phyloP scores from a whole-genome alignment of 2,113 vertebrate species.

The Puntigrus tetrazona region DNA sequence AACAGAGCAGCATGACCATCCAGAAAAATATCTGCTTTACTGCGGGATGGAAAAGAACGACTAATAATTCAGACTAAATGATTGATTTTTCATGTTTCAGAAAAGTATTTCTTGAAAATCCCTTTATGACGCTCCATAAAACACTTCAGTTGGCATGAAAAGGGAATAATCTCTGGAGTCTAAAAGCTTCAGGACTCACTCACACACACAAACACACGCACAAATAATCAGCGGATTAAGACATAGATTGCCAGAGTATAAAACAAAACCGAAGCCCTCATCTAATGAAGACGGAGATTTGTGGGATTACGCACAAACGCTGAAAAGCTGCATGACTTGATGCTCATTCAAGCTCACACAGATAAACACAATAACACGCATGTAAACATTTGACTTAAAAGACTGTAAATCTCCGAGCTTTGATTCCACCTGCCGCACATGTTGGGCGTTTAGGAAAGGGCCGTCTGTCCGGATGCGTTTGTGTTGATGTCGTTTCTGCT shows the following conservation, averaged over 20 bases:
- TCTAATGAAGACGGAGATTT: slow-evolving; percentile 37
- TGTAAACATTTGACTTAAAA: background rate
- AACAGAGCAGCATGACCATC: background rate
- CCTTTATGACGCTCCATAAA: background rate
- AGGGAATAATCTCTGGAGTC: slow-evolving; percentile 20
- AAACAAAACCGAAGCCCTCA: background rate
- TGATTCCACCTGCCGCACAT: slow-evolving; percentile 1
- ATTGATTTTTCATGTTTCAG: background rate
- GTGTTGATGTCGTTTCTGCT: background rate
- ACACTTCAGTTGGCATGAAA: background rate
- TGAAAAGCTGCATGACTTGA: slow-evolving; percentile 9
- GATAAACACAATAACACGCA: background rate
- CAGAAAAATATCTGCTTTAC: background rate
- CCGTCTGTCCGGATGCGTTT: background rate
- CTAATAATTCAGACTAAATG: background rate
- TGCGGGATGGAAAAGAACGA: background rate
- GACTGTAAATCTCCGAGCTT: background rate
- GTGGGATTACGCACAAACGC: slow-evolving; percentile 17
- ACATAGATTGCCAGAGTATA: background rate
- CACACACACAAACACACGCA: slow-evolving; percentile 10
- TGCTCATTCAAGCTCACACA: slow-evolving; percentile 3
- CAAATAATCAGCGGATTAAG: slow-evolving; percentile 32
- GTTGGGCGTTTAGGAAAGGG: background rate
- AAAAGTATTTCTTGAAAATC: background rate
- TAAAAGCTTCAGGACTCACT: background rate